These are phyloP conservation scores for Iguana delicatissima DNA, from an alignment of 2,797 vertebrate species.

Conservation along the genomic window DNA sequence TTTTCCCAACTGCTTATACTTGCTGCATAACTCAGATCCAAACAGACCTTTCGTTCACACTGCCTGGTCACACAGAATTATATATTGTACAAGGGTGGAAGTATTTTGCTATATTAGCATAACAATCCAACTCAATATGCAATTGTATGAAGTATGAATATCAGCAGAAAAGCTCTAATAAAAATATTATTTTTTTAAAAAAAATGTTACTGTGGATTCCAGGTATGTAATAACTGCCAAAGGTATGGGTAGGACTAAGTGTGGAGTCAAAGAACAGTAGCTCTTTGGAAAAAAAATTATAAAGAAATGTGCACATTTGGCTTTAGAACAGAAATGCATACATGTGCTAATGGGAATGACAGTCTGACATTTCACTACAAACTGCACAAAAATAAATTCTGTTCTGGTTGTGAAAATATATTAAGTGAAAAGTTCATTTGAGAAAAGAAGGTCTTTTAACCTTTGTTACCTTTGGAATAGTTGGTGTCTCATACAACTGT, in stretches of 20 bases:
- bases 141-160: neutral
- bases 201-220: neutral
- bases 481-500: conserved; percentile 47
- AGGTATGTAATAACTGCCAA: neutral
- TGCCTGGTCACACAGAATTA: neutral
- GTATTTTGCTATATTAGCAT: neutral
- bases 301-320: conserved; percentile 34
- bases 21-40: neutral
- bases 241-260: neutral
- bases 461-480: conserved; percentile 55
- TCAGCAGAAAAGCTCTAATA: neutral
- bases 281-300: neutral
- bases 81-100: neutral
- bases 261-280: neutral
- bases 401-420: conserved; percentile 56
- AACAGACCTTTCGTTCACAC: neutral
- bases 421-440: conserved; percentile 53
- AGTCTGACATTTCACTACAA: conserved; percentile 61
- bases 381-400: conserved; percentile 44
- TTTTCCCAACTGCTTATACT: neutral
- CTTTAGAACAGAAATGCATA: conserved; percentile 47
- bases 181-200: neutral
- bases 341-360: conserved; percentile 42
- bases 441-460: conserved; percentile 23
- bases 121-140: neutral